Base-by-base conservation (phyloP, 2,888 invertebrate genomes). In the Crepidodera aurea region DNA sequence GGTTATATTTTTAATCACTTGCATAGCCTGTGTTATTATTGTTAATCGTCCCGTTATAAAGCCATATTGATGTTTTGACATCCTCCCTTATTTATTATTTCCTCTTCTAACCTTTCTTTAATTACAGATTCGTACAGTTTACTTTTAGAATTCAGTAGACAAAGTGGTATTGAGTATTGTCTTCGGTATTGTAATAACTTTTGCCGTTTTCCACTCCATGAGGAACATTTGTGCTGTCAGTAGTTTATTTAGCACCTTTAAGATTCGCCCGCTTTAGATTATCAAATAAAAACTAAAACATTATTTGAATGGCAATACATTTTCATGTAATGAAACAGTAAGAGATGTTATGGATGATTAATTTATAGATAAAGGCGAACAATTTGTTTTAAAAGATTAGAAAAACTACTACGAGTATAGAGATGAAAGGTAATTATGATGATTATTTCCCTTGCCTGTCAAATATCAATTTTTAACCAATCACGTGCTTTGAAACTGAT, bases 141-240 rank as follows among this genome's bases (percentile, higher is more conserved):
- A 1, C 59, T 60, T 7, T 42, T 7, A 0, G 44, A 32, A 29
- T 65, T 51, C 29, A 65, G 8, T 13, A 67, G 50, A 32, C 67
- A 62, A 1, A 68, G 39, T 0, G 65, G 65, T 10, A 13, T 16
- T 27, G 6, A 6, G 6, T 16, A 10, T 29, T 13, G 13, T 13
- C 16, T 51, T 59, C 8, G 46, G 54, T 8, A 60, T 54, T 8
- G 55, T 22, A 7, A 64, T 25, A 1, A 62, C 15, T 16, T 29
- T 57, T 2, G 66, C 55, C 8, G 6, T 39, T 39, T 69, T 66
- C 69, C 67, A 69, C 7, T n/a, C 10, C 25, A 44, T 25, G 6
- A 62, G 60, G 39, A 65, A 60, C 15, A 8, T 2, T 3, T 42
- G 39, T n/a, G 13, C 39, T 10, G 5, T 39, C 34, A 63, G 18